Evolutionary conservation across 1,140 invertebrate species (phyloP), one percentile per base, ranked within the genome.

Genomic region (Heliothis subflexa): DNA sequence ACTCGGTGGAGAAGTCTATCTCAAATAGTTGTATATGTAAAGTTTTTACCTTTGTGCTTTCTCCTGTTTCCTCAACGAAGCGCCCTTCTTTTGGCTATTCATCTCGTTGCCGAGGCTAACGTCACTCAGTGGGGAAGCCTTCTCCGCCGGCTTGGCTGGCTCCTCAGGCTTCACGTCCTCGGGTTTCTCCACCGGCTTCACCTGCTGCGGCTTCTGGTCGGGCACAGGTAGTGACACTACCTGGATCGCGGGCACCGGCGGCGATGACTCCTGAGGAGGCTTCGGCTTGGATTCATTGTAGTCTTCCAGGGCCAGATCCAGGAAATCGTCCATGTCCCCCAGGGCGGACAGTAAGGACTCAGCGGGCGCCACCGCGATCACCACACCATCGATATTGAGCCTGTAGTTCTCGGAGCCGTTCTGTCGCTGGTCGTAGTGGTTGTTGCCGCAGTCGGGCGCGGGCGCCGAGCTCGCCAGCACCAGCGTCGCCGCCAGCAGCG

Each of bases 341-440:
- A 94, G 82, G 12, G 88, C 87, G 5, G 93, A 89, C 18, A 89
- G 87, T 10, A 81, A 45, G 13, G 94, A 94, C 78, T 97, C 96
- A 0, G 95, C 95, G 0, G 96, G 96, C 0, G 96, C 96, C 1
- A 97, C 91, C 2, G 97, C 95, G 1, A 97, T 85, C 9, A 96
- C 94, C 3, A 97, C 89, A 11, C 96, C 96, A 78, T 96, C 96
- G 21, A 97, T 93, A 84, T 96, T 95, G 5, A 97, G 91, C 21
- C 96, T 89, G 77, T 96, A 96, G 90, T 97, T 97, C 80, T 97
- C 96, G 0, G 95, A 95, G 1, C 96, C 97, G 80, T 97, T 97
- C 88, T 97, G 97, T 33, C 96, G 88, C 85, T 97, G 96, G 89
- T 97, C 96, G 86, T 96, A 96, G 75, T 94, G 92, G 68, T 89